phyloP scores from a whole-genome alignment of 2,797 vertebrate species.

The Coranthus polyacanthus region DNA sequence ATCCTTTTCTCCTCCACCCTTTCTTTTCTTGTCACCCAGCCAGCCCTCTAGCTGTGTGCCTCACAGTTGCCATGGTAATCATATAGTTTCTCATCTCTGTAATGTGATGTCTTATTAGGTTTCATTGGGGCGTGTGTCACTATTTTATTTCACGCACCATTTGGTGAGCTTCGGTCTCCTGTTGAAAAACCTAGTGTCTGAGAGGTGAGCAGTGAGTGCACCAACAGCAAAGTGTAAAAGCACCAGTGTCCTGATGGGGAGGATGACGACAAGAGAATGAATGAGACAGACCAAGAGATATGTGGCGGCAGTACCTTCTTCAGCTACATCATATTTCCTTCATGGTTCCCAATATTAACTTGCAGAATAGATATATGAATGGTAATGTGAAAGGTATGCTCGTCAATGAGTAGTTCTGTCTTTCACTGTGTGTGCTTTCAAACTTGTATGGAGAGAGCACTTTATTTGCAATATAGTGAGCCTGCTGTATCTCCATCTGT shows the following conservation, averaged over 20 bases:
- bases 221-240: conserved; percentile 41
- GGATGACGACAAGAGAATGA: conserved; percentile 46
- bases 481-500: conserved; percentile 56
- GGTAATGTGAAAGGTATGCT: conserved; percentile 36
- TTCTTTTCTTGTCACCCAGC: conserved; percentile 73
- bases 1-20: conserved; percentile 63
- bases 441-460: conserved; percentile 52
- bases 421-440: conserved; percentile 61
- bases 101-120: conserved; percentile 86
- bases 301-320: conserved; percentile 39
- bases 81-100: conserved; percentile 83
- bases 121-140: conserved; percentile 80
- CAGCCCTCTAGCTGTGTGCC: conserved; percentile 77
- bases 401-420: conserved; percentile 37
- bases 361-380: conserved; percentile 51
- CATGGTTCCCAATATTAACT: conserved; percentile 34
- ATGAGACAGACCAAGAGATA: conserved; percentile 46
- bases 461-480: conserved; percentile 52
- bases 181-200: conserved; percentile 53
- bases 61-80: conserved; percentile 86
- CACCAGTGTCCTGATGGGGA: conserved; percentile 44
- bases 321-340: conserved; percentile 27
- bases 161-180: conserved; percentile 70
- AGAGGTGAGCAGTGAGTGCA: conserved; percentile 69
- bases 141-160: conserved; percentile 85